These are phyloP conservation scores for Bujurquina vittata DNA, from an alignment of 2,113 vertebrate species.

Conservation along the genomic window DNA sequence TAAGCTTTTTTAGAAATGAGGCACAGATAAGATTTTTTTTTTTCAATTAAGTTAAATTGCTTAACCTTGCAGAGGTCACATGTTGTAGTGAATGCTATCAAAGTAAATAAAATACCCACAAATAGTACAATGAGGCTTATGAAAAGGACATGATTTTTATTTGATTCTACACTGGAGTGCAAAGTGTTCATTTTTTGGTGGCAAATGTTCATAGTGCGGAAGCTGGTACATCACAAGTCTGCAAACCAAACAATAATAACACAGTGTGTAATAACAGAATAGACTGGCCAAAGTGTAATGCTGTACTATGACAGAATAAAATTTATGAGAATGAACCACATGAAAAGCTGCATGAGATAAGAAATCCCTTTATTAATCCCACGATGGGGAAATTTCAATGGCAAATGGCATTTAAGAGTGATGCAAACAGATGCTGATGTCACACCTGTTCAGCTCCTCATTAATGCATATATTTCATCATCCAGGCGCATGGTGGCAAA, in stretches of 20 bases:
- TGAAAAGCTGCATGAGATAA: not conserved
- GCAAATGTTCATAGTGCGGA: not conserved
- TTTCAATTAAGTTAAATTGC: constrained; percentile 14
- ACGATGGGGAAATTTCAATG: no score
- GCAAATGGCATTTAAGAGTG: no score
- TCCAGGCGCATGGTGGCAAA: not conserved
- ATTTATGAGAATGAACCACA: not conserved
- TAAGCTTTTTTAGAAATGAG: constrained; percentile 17
- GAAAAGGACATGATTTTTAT: not conserved
- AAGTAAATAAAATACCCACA: not conserved
- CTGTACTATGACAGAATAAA: not conserved
- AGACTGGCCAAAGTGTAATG: not conserved
- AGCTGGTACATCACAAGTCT: not conserved
- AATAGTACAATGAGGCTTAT: not conserved
- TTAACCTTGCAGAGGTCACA: constrained; percentile 22
- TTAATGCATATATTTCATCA: not conserved
- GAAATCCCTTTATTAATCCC: no score
- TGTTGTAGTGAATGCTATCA: not conserved
- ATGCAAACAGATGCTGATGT: not conserved
- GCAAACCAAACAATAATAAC: not conserved
- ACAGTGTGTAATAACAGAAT: not conserved
- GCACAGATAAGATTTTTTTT: constrained; percentile 7
- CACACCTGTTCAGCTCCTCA: not conserved
- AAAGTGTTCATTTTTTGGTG: not conserved
- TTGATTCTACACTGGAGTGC: no score